Percentiles rank a stretch among this genome's conserved stretches.
Evolutionary conservation across 1,140 invertebrate species (phyloP).

Genomic region (Trinorchestia longiramus): DNA sequence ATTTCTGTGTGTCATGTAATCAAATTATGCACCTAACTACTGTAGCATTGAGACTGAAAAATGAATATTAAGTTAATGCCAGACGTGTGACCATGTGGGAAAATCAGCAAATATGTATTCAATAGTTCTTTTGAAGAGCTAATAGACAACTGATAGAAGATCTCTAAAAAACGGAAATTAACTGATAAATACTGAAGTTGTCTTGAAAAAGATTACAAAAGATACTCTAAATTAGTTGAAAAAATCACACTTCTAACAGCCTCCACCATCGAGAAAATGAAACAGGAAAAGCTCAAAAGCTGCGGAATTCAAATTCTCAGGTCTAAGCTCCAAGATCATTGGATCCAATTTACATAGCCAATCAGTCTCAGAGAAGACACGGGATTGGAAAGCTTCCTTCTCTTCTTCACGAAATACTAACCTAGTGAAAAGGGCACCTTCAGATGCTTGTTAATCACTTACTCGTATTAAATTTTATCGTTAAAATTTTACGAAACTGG

Average conservation of each 20-base stretch:
- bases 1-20: no score
- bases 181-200: no score
- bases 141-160: no score
- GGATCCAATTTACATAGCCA: constrained; percentile 31
- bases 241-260: not conserved
- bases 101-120: no score
- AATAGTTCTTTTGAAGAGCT: no score
- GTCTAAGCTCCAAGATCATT: constrained; percentile 48
- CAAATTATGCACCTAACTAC: no score
- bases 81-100: no score
- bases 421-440: not conserved
- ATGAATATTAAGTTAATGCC: no score
- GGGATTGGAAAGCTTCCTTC: not conserved
- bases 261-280: constrained; percentile 1
- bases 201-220: no score
- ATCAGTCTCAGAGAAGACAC: constrained; percentile 29
- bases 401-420: not conserved
- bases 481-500: not conserved
- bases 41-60: no score
- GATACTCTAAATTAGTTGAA: not conserved
- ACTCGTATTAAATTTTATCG: not conserved
- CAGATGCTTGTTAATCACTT: not conserved
- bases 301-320: not conserved
- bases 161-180: no score
- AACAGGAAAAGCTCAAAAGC: not conserved